Evolutionary conservation across 2,113 vertebrate genomes (phyloP), one percentile per base, ranked within the genome.

Genomic region (Ploceus nigricollis): DNA sequence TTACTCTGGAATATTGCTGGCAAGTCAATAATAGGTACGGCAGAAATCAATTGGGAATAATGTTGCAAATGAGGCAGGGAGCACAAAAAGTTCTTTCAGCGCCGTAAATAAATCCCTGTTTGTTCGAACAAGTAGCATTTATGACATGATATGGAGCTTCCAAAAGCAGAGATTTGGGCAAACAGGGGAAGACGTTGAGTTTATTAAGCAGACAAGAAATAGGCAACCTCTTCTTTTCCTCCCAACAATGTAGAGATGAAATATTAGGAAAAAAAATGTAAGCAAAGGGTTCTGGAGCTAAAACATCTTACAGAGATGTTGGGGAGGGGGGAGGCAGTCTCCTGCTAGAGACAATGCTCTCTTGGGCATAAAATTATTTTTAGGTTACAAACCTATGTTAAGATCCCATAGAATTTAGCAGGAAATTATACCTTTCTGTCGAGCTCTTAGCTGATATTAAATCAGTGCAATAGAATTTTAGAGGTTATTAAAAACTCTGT

Each of bases 1-100:
- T 97, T 97, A 93, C 97, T 98, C 90, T 60, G 90, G 95, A 94
- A 95, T 97, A 95, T 82, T 97, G 81, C 96, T 97, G 96, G 97
- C 97, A 96, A 96, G 93, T 87, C 86, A 97, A 91, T 86, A 94
- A 45, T 82, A 96, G 77, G 84, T 97, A 94, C 8, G 33, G 90
- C 84, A 90, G 92, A 77, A 96, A 97, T 97, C 96, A 97, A 96
- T 83, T 0, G 16, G 95, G 90, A 97, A 97, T 96, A 97, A 96
- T 86, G 91, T 45, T 95, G 65, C 95, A 93, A 94, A 95, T 92
- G 96, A 94, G 82, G 70, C 82, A 91, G 53, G 69, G 90, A 93
- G 64, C 82, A 97, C 82, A 97, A 94, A 82, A 96, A 95, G 89
- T 93, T 87, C 91, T 96, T 94, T 96, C 72, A 93, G 80, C 9